Base-by-base conservation (phyloP, 2,797 vertebrate genomes). In the Schizopygopsis malacanthus region DNA sequence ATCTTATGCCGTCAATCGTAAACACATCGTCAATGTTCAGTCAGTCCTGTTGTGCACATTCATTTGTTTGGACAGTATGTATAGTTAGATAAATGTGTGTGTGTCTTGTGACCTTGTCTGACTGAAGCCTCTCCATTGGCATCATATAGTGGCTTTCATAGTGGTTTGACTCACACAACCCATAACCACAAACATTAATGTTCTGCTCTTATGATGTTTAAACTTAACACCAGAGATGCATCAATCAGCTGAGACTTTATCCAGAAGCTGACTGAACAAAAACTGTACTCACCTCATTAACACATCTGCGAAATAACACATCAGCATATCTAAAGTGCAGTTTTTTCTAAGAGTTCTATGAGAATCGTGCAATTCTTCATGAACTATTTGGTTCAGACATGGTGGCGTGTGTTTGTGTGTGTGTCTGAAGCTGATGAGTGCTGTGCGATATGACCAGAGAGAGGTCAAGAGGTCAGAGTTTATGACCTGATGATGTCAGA, bases 401-500 rank as follows among this genome's bases (percentile, higher is more conserved):
- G n/a, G 5, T 76, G 56, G 18, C 75, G 47, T 37, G 56, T 79
- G 39, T 83, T 61, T 50, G 25, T 87, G 50, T 16, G 82, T 28
- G 22, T 50, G 54, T 83, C 43, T 25, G 47, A 87, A 67, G 59
- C 28, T 73, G 85, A 83, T 83, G 41, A 80, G 79, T 45, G 70
- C 69, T 83, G 39, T 73, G 78, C 20, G 45, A 82, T 79, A 69
- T 28, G 73, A 73, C 54, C 33, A 67, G 28, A 20, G 63, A 80
- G 65, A 81, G 84, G 56, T 59, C 13, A 65, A 79, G 63, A 85
- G 85, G 81, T 83, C 59, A 54, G 92, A 91, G 81, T 92, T 84
- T 82, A 71, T 84, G 91, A 92, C 91, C 91, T 92, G 89, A 93
- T 93, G 85, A 86, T 88, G 94, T 89, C 92, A 91, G 54, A 80